phyloP scores from a whole-genome alignment of 2,888 invertebrate genomes.

The Lissonota sp. region DNA sequence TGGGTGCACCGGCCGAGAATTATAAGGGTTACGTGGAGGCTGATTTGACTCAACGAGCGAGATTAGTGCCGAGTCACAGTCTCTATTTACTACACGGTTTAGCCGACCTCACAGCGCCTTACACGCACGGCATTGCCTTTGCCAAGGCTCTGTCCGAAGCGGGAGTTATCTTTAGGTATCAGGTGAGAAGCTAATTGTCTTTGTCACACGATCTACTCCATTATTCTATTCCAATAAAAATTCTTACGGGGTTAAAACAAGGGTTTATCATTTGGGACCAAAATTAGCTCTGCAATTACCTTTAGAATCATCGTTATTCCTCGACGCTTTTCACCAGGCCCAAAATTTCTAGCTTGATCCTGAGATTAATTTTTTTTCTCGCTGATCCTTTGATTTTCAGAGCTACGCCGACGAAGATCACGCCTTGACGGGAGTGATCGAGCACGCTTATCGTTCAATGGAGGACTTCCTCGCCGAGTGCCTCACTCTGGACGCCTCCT shows the following conservation, averaged over 20 bases:
- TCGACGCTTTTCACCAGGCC: too few relatives aligned
- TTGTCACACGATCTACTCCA: too few relatives aligned
- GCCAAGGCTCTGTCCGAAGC: conserved; percentile 94
- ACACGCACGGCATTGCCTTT: conserved; percentile 95
- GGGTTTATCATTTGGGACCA: too few relatives aligned
- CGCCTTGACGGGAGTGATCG: conserved; percentile 92
- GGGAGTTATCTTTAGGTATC: conserved; percentile 95
- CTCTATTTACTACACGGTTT: conserved; percentile 96
- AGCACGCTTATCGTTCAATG: conserved; percentile 97
- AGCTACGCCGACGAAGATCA: conserved; percentile 97
- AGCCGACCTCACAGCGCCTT: conserved; percentile 96
- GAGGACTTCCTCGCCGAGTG: conserved; percentile 96
- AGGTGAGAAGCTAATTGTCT: conserved; percentile 86
- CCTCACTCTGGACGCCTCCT: conserved; percentile 92
- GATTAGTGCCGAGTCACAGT: conserved; percentile 94
- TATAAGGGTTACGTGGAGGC: conserved; percentile 96
- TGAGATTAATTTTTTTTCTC: too few relatives aligned
- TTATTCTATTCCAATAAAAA: too few relatives aligned
- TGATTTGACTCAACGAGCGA: conserved; percentile 94
- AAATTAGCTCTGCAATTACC: too few relatives aligned
- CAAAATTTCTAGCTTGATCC: too few relatives aligned
- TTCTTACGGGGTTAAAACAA: too few relatives aligned
- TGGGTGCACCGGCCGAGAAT: conserved; percentile 95
- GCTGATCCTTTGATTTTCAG: conserved; percentile 84
- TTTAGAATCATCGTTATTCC: too few relatives aligned